Percentiles rank a stretch among this genome's conserved stretches.
These are phyloP conservation scores for Ischnura elegans DNA, from an alignment of 2,888 invertebrate species.

Conservation along the genomic window DNA sequence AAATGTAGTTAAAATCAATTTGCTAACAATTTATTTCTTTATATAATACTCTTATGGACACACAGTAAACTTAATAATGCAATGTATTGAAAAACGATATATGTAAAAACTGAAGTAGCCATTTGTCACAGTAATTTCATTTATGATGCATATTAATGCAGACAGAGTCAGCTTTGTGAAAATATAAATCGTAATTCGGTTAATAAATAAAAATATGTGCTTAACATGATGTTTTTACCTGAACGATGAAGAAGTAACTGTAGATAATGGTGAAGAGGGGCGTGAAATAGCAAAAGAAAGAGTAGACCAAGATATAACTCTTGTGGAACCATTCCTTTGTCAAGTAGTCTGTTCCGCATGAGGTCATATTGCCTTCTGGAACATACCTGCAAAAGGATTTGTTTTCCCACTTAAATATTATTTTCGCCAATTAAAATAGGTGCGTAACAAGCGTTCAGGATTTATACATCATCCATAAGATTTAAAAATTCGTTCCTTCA, in stretches of 20 bases:
- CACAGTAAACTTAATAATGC: too few species aligned
- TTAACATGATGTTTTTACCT: slow-evolving; percentile 75
- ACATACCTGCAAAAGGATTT: slow-evolving; percentile 84
- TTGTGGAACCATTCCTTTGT: slow-evolving; percentile 87
- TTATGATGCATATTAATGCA: not conserved
- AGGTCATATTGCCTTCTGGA: slow-evolving; percentile 96
- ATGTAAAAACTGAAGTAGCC: too few species aligned
- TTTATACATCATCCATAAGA: too few species aligned
- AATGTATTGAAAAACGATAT: too few species aligned
- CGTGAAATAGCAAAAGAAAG: slow-evolving; percentile 87
- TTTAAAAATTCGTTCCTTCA: too few species aligned
- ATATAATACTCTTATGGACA: too few species aligned
- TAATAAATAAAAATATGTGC: not conserved
- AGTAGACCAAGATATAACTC: slow-evolving; percentile 89
- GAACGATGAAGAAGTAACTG: slow-evolving; percentile 93
- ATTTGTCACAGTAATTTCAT: not conserved
- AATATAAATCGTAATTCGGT: not conserved
- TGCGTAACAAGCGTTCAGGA: too few species aligned
- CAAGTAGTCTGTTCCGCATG: slow-evolving; percentile 94
- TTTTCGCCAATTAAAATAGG: too few species aligned
- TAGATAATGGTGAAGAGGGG: slow-evolving; percentile 90
- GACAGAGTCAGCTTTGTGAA: not conserved
- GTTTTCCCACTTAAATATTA: too few species aligned
- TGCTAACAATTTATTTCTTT: too few species aligned
- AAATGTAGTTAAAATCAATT: too few species aligned